phyloP scores from a whole-genome alignment of 2,113 vertebrate species.

The Herpetotheres cachinnans region DNA sequence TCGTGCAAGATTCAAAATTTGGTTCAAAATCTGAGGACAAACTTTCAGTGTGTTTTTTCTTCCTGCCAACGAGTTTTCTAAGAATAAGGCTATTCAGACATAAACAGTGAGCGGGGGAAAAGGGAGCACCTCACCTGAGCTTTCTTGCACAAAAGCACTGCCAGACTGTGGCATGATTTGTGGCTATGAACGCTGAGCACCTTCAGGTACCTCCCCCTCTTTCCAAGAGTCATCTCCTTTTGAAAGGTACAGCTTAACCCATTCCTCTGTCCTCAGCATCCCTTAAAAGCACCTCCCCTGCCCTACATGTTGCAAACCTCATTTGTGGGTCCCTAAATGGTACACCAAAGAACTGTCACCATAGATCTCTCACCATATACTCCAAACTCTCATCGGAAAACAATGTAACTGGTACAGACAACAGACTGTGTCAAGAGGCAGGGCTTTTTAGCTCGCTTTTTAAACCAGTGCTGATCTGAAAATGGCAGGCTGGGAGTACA shows the following conservation, averaged over 20 bases:
- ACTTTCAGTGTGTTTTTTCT: not conserved
- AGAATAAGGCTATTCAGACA: not conserved
- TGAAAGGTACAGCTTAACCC: not conserved
- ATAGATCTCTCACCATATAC: not conserved
- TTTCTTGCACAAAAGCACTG: not conserved
- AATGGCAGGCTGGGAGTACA: not conserved
- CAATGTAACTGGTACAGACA: not conserved
- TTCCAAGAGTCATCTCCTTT: not conserved
- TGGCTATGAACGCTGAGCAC: not conserved
- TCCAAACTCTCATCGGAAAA: not conserved
- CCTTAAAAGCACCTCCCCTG: not conserved
- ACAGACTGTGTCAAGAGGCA: not conserved
- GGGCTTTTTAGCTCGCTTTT: not conserved
- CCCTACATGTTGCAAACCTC: not conserved
- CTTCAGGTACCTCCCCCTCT: fast-evolving
- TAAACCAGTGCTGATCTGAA: not conserved
- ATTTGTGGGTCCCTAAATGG: not conserved
- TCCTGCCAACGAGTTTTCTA: not conserved
- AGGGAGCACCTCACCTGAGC: not conserved
- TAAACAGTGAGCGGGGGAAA: not conserved
- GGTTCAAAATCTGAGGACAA: not conserved
- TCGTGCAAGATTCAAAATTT: not conserved
- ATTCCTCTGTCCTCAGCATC: not conserved
- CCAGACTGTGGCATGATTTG: not conserved
- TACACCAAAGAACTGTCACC: not conserved